A percentile compares a stretch with the other conserved stretches of the same genome.
phyloP scores from a whole-genome alignment of 2,888 invertebrate species.

The Strigamia crassipes region DNA sequence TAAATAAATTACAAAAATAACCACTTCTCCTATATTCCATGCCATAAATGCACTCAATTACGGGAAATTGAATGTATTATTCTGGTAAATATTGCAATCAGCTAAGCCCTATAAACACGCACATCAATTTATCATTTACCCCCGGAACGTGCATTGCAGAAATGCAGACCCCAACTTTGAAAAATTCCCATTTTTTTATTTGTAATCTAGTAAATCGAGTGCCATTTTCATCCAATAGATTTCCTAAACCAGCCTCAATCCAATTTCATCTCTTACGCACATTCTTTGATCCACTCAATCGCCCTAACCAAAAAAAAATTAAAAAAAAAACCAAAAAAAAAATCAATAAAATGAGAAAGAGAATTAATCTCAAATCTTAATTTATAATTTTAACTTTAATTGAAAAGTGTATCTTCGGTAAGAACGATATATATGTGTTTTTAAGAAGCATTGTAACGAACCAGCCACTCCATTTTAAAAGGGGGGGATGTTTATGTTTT shows the following conservation, averaged over 20 bases:
- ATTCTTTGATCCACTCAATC: background rate
- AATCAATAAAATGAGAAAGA: background rate
- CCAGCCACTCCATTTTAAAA: background rate
- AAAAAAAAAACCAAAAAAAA: too few relatives aligned
- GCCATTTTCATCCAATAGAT: background rate
- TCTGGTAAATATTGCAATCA: conserved; percentile 15
- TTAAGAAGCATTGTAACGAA: background rate
- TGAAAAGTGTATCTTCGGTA: too few relatives aligned
- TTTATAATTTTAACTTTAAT: too few relatives aligned
- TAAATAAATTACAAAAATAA: background rate
- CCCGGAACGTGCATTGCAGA: background rate
- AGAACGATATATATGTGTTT: too few relatives aligned
- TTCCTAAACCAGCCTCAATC: background rate
- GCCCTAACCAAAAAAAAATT: background rate
- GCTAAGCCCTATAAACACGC: background rate
- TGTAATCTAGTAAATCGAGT: background rate
- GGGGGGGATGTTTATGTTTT: background rate
- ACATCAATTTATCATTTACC: conserved; percentile 14
- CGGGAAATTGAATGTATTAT: background rate
- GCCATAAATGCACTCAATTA: background rate
- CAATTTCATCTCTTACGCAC: conserved; percentile 4
- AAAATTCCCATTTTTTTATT: background rate
- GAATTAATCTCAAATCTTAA: too few relatives aligned
- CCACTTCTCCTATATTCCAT: background rate
- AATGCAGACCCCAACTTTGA: background rate